Percentiles rank a stretch among this genome's conserved stretches.
These are phyloP conservation scores for Drosophila anomalata DNA, from an alignment of 2,888 invertebrate species.

Conservation along the genomic window DNA sequence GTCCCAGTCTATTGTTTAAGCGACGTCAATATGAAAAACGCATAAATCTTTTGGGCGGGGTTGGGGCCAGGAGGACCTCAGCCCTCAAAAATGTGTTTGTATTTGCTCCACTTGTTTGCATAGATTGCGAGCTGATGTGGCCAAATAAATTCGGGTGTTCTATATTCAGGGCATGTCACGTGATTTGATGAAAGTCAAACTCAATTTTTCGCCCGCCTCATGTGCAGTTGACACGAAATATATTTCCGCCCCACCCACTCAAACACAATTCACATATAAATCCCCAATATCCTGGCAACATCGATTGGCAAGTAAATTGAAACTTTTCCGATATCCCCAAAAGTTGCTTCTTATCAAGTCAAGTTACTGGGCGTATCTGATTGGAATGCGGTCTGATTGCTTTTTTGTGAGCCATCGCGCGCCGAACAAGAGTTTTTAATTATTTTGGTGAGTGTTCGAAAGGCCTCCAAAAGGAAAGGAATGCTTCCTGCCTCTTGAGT, in stretches of 20 bases:
- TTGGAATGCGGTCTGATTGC: slow-evolving; percentile 60
- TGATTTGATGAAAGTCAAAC: slow-evolving; percentile 60
- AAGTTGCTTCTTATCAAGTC: slow-evolving; percentile 36
- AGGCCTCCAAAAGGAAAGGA: slow-evolving; percentile 25
- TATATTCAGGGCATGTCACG: slow-evolving; percentile 62
- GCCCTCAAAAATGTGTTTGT: slow-evolving; percentile 40
- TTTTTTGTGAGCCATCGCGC: slow-evolving; percentile 39
- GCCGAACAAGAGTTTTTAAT: slow-evolving; percentile 65
- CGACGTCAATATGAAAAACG: slow-evolving; percentile 67
- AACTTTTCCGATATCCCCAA: slow-evolving; percentile 24
- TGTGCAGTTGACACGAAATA: slow-evolving; percentile 66
- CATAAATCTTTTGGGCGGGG: slow-evolving; percentile 58
- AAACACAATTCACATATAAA: slow-evolving; percentile 34
- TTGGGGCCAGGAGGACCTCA: background rate
- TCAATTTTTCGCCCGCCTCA: slow-evolving; percentile 54
- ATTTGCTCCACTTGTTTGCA: slow-evolving; percentile 74
- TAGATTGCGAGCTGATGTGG: slow-evolving; percentile 68
- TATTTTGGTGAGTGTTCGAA: slow-evolving; percentile 32
- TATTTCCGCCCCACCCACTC: slow-evolving; percentile 13
- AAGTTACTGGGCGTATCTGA: slow-evolving; percentile 23
- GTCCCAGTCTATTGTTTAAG: slow-evolving; percentile 71
- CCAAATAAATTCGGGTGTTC: slow-evolving; percentile 53
- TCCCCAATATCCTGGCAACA: slow-evolving; percentile 56
- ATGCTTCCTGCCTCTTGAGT: slow-evolving; percentile 42
- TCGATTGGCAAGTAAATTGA: slow-evolving; percentile 57